Conservation (phyloP, 2,797 vertebrate genomes). For the Trachops cirrhosus region DNA sequence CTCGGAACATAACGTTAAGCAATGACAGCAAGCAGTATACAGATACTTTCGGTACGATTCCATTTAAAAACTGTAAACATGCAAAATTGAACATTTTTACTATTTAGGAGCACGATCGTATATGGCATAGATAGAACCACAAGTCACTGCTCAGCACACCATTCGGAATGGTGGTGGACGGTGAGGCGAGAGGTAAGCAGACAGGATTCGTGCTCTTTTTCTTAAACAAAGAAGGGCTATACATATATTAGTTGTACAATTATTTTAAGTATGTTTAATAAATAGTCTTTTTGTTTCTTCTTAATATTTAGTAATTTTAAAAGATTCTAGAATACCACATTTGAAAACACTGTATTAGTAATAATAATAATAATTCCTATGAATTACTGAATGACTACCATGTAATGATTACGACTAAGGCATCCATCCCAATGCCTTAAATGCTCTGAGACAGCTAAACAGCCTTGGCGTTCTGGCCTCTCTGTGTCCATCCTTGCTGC, state of each 20-base stretch:
- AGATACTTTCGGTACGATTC: neutral
- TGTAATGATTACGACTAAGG: neutral
- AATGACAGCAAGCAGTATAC: neutral
- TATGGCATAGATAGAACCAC: neutral
- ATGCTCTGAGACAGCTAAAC: neutral
- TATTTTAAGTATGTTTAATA: neutral
- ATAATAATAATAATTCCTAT: neutral
- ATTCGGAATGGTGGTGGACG: neutral
- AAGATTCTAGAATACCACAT: neutral
- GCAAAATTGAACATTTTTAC: neutral
- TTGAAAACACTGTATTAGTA: neutral
- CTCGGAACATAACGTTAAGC: neutral
- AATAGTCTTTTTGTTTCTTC: neutral
- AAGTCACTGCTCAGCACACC: neutral
- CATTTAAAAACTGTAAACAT: neutral
- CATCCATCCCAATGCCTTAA: neutral
- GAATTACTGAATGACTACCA: neutral
- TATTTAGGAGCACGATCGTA: neutral
- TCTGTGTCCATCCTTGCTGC: neutral
- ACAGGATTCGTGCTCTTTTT: neutral
- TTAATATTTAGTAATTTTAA: slow-evolving; percentile 32
- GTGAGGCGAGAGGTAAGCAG: neutral
- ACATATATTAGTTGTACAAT: neutral
- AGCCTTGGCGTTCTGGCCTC: neutral
- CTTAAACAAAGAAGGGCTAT: neutral